These are phyloP conservation scores for Euura saliciscinereae DNA, from an alignment of 1,140 invertebrate genomes.

Conservation along the genomic window DNA sequence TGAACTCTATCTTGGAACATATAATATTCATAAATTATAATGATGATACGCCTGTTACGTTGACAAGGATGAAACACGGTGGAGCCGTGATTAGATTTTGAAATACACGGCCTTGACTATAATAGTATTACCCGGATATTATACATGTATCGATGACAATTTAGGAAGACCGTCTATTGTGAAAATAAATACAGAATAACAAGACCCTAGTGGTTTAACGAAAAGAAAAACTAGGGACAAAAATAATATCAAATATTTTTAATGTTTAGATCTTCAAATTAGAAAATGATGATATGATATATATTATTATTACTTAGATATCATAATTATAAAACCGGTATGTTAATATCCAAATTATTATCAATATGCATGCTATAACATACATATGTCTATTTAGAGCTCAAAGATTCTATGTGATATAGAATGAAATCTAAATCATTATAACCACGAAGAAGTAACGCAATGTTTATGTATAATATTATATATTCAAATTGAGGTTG, in stretches of 20 bases:
- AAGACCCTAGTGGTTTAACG: not conserved
- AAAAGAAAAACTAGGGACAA: not conserved
- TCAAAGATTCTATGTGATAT: slow-evolving; percentile 22
- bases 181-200: slow-evolving; percentile 6
- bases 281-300: not conserved
- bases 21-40: no score
- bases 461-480: not conserved
- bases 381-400: slow-evolving; percentile 6
- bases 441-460: not conserved
- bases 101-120: no score
- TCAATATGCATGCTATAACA: slow-evolving; percentile 15
- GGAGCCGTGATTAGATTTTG: no score
- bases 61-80: no score
- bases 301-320: slow-evolving; percentile 1
- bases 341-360: slow-evolving; percentile 10
- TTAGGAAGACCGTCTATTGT: not conserved
- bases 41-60: no score
- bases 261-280: slow-evolving; percentile 2
- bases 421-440: not conserved
- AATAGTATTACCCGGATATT: not conserved
- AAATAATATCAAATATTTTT: not conserved
- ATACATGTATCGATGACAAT: not conserved
- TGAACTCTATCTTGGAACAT: no score
- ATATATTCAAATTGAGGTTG: no score
- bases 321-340: not conserved